A percentile compares a stretch with the other conserved stretches of the same genome.
phyloP scores from a whole-genome alignment of 2,888 invertebrate species.

The Nyleta sp. region DNA sequence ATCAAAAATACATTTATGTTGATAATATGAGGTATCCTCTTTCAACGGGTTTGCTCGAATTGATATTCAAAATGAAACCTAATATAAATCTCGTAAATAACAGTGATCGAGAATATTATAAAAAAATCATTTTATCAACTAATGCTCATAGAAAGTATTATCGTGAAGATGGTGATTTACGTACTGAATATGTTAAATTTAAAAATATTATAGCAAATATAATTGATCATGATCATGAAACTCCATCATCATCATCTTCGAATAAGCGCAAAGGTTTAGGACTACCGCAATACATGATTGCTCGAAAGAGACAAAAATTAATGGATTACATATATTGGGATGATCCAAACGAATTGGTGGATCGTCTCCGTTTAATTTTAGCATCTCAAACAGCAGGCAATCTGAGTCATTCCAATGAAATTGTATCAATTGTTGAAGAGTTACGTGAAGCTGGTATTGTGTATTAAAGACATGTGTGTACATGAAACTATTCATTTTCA shows the following conservation, averaged over 20 bases:
- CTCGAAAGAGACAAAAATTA: constrained; percentile 10
- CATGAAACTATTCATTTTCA: constrained; percentile 6
- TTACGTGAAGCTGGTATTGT: no score
- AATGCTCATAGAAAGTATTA: constrained; percentile 62
- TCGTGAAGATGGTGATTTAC: not conserved
- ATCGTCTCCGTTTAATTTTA: constrained; percentile 53
- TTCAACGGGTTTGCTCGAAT: constrained; percentile 10
- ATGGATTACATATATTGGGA: constrained; percentile 60
- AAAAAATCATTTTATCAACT: constrained; percentile 45
- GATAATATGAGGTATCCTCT: constrained; percentile 22
- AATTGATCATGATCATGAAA: constrained; percentile 4
- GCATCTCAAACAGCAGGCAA: constrained; percentile 62
- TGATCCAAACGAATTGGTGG: constrained; percentile 64
- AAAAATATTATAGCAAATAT: constrained; percentile 31
- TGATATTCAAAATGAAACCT: no score
- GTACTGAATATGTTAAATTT: constrained; percentile 13
- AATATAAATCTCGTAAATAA: constrained; percentile 5
- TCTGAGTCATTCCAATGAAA: constrained; percentile 58
- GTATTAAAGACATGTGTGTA: constrained; percentile 43
- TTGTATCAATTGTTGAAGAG: constrained; percentile 60
- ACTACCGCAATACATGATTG: constrained; percentile 1
- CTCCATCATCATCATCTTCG: constrained; percentile 6
- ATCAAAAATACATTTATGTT: no score
- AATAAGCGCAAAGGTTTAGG: constrained; percentile 15
- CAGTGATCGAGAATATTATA: constrained; percentile 42